Evolutionary conservation across 2,797 vertebrate species (phyloP), one percentile per base, ranked within the genome.

Genomic region (Trematomus bernacchii): DNA sequence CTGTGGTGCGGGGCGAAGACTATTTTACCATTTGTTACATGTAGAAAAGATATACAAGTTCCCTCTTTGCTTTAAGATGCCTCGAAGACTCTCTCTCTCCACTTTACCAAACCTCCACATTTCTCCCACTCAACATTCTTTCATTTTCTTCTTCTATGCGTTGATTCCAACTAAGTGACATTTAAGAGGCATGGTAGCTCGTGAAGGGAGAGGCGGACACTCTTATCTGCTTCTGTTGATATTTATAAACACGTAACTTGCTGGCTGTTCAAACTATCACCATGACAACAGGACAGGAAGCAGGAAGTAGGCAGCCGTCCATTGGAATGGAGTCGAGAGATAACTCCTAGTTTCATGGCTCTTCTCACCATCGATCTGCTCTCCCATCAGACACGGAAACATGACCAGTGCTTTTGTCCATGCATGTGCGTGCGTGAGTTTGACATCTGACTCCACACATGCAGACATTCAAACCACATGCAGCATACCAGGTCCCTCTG

Each of bases 201-300:
- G 81, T 15, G 42, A 64, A 63, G 68, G 50, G 47, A 74, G 87
- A 91, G 85, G 83, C 55, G 57, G 68, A 71, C 18, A 11, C 60
- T 67, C 59, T 44, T 13, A 18, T 46, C 73, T 52, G 44, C 47
- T 66, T 43, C 62, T 80, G 51, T 58, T 78, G 64, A 72, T 84
- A 76, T 85, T 79, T 82, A 54, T 80, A 65, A 46, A 74, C 62
- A 27, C 53, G 50, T 46, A 11, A 46, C 48, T 72, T 3, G 18
- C 51, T 75, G 42, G 77, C 53, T 83, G 81, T 66, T 80, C 55
- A 73, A 78, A 47, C 60, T 63, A 80, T 90, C 64, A 3, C 83
- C 82, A 90, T 89, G 85, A 81, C 86, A 88, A 90, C 88, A 75
- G 75, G 71, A 85, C 86, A 91, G 91, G 91, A 94, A 94, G 88